Base-by-base conservation (phyloP, 1,140 invertebrate species). In the Campodea augens region DNA sequence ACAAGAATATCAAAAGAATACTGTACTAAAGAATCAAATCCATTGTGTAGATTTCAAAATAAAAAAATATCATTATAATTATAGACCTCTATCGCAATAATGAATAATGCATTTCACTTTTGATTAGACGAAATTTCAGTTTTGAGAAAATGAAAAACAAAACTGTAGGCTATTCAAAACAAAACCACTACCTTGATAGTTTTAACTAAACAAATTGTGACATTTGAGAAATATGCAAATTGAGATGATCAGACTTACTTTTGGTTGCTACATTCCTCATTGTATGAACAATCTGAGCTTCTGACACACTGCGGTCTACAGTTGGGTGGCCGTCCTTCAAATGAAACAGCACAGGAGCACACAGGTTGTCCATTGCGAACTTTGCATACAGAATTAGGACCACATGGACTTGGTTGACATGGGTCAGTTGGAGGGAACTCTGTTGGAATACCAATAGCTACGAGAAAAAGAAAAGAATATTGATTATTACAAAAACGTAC, bases 221-320 rank as follows among this genome's bases (percentile, higher is more conserved):
- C n/a, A n/a, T n/a, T n/a, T n/a, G n/a, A n/a, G n/a, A n/a, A n/a
- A n/a, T n/a, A n/a, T n/a, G n/a, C n/a, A n/a, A n/a, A n/a, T n/a
- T n/a, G n/a, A n/a, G n/a, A n/a, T n/a, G n/a, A n/a, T n/a, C n/a
- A n/a, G n/a, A n/a, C n/a, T n/a, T 63, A 59, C 43, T 58, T 56
- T 10, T 47, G 29, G 0, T 59, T 53, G 1, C 42, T 38, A 27
- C 55, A 57, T 13, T 7, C 46, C 13, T 61, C 58, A 43, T 59
- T 56, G 12, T 52, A 44, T 12, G 74, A 61, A 57, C 84, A 87
- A 55, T 87, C 82, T 18, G 73, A 70, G 58, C 73, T 72, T 27
- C 70, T 67, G n/a, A 70, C 68, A 62, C 82, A 86, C 58, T 85
- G 79, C 10, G 82, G 78, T 56, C 77, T 27, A 38, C 55, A 51